These are phyloP conservation scores for Eueremaeus valkanovi DNA, from an alignment of 2,888 invertebrate genomes.

Conservation along the genomic window DNA sequence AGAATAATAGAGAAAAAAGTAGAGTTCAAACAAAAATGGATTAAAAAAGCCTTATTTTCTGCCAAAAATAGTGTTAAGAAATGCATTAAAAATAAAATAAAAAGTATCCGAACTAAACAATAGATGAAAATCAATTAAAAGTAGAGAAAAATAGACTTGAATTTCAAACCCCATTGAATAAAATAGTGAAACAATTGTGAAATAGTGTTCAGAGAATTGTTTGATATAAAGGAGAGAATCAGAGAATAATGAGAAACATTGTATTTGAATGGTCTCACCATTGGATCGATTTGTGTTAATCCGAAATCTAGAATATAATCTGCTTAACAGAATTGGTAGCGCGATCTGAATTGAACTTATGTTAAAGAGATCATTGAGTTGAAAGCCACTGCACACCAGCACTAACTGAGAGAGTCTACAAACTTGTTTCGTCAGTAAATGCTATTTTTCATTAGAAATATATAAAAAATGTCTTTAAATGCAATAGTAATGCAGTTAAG, in stretches of 20 bases:
- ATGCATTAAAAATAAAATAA: too few relatives aligned
- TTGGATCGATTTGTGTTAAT: neutral
- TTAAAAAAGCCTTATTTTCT: too few relatives aligned
- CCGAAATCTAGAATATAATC: neutral
- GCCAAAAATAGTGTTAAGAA: too few relatives aligned
- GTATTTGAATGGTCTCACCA: neutral
- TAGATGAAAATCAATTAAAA: too few relatives aligned
- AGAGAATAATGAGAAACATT: too few relatives aligned
- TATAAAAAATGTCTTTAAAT: neutral
- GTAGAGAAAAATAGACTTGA: too few relatives aligned
- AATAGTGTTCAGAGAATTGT: neutral
- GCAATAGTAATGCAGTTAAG: conserved; percentile 11
- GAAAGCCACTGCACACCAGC: conserved; percentile 33
- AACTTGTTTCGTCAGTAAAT: neutral
- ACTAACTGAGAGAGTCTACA: conserved; percentile 17
- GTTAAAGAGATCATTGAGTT: neutral
- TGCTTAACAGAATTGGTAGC: conserved; percentile 34
- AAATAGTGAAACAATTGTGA: neutral
- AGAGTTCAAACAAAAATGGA: too few relatives aligned
- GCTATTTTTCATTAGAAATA: neutral
- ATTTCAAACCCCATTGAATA: too few relatives aligned
- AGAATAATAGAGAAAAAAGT: too few relatives aligned
- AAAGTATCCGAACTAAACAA: too few relatives aligned
- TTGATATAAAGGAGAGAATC: too few relatives aligned
- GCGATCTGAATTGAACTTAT: conserved; percentile 25